Conservation (phyloP, 2,113 vertebrate species). For the Ellobius talpinus region DNA sequence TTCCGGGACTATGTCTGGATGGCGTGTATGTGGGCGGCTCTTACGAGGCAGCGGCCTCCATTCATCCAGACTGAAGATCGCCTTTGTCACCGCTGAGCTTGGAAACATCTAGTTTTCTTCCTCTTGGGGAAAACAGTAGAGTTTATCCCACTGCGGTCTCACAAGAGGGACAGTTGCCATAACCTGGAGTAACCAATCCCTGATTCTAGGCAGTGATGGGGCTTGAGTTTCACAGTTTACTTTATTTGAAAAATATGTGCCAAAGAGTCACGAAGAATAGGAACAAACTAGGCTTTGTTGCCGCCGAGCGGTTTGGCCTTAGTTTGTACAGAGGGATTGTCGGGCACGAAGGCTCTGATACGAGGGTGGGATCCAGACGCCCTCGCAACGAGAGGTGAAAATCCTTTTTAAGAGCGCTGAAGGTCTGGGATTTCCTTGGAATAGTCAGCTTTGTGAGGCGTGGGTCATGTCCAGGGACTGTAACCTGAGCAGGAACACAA, state of each 20-base stretch:
- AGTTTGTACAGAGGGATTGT: conserved; percentile 78
- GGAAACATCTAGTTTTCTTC: conserved; percentile 48
- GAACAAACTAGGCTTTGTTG: conserved; percentile 79
- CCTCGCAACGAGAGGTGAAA: conserved; percentile 80
- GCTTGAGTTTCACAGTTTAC: conserved; percentile 55
- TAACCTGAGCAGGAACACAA: conserved; percentile 84
- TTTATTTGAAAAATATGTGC: conserved; percentile 77
- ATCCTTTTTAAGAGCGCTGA: conserved; percentile 86
- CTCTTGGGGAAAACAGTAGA: conserved; percentile 21
- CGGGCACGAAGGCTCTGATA: conserved; percentile 76
- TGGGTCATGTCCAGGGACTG: conserved; percentile 79
- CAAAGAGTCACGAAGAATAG: conserved; percentile 73
- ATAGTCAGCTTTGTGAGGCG: conserved; percentile 84
- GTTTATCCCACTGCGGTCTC: background rate
- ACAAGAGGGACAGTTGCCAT: conserved; percentile 12
- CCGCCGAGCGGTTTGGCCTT: conserved; percentile 63
- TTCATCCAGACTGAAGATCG: conserved; percentile 11
- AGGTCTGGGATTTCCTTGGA: conserved; percentile 75
- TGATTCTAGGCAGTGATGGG: conserved; percentile 68
- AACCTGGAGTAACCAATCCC: conserved; percentile 60
- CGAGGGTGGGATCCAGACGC: conserved; percentile 34
- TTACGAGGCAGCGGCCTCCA: background rate
- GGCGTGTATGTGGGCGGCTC: background rate
- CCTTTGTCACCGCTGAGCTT: conserved; percentile 15
- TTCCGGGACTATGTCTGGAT: conserved; percentile 24